A percentile compares a stretch with the other conserved stretches of the same genome.
Conservation (phyloP, 35 echinoderm and acorn worm species). For the Lytechinus pictus region DNA sequence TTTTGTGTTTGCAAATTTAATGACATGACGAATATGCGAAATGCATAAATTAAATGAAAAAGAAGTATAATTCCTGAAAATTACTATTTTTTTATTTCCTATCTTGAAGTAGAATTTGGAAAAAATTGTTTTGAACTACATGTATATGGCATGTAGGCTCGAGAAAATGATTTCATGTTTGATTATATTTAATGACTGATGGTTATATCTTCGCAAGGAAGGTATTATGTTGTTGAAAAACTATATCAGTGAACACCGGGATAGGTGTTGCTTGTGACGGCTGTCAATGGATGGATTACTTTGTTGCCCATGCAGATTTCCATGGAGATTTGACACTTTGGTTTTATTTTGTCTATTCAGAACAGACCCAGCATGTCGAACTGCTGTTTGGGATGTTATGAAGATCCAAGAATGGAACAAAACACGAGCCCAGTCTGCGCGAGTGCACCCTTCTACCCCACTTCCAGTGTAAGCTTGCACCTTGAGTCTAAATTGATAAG, state of each 20-base stretch:
- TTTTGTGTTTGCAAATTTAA: too few relatives aligned
- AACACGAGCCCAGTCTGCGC: conserved; percentile 30
- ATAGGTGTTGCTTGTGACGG: background rate
- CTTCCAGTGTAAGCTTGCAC: conserved; percentile 54
- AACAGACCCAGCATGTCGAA: conserved; percentile 92
- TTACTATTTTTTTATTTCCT: too few relatives aligned
- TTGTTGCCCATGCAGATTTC: background rate
- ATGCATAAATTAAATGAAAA: too few relatives aligned
- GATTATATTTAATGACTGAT: too few relatives aligned
- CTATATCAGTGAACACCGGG: background rate
- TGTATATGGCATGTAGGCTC: too few relatives aligned
- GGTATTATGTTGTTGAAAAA: too few relatives aligned
- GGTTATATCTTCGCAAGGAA: too few relatives aligned
- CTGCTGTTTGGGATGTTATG: conserved; percentile 82
- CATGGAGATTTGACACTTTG: background rate
- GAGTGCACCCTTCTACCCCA: conserved; percentile 35
- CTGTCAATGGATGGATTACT: background rate
- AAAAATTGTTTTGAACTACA: too few relatives aligned
- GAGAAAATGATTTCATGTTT: too few relatives aligned
- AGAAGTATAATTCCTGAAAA: too few relatives aligned
- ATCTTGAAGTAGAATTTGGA: too few relatives aligned
- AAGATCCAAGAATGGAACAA: conserved; percentile 74
- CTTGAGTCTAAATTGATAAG: background rate
- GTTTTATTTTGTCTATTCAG: conserved; percentile 35
- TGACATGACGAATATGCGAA: too few relatives aligned